A percentile compares a stretch with the other conserved stretches of the same genome.
Evolutionary conservation across 2,888 invertebrate genomes (phyloP).

Genomic region (Ditylenchus weischeri): DNA sequence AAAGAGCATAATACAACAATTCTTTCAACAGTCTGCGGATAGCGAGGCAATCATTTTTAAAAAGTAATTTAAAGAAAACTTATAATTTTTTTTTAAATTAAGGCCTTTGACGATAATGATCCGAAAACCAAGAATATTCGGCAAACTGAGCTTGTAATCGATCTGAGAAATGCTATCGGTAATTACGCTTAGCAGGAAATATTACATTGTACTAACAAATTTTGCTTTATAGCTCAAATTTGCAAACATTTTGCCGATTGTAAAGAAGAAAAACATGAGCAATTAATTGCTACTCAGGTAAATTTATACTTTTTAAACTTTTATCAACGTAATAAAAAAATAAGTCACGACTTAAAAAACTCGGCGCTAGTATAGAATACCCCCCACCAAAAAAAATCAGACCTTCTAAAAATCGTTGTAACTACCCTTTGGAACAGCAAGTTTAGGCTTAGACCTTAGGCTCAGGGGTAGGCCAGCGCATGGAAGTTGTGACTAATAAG

Average conservation of each 20-base stretch:
- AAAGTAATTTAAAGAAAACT: too few relatives aligned
- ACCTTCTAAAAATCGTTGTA: too few relatives aligned
- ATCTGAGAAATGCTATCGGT: slow-evolving; percentile 83
- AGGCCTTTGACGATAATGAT: slow-evolving; percentile 36
- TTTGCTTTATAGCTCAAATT: slow-evolving; percentile 71
- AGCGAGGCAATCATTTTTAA: neutral
- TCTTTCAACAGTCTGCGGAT: slow-evolving; percentile 41
- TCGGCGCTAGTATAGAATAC: too few relatives aligned
- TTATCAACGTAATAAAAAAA: too few relatives aligned
- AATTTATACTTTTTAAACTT: slow-evolving; percentile 11
- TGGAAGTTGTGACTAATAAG: too few relatives aligned
- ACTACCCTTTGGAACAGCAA: too few relatives aligned
- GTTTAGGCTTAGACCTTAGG: too few relatives aligned
- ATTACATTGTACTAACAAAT: too few relatives aligned
- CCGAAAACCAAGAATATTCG: slow-evolving; percentile 84
- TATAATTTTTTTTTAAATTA: neutral
- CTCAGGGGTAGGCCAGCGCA: too few relatives aligned
- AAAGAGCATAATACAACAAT: slow-evolving; percentile 71
- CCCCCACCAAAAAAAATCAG: too few relatives aligned
- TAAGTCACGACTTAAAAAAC: too few relatives aligned
- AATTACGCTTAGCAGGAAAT: too few relatives aligned
- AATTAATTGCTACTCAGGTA: slow-evolving; percentile 33
- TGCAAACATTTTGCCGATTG: slow-evolving; percentile 89
- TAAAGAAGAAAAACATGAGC: slow-evolving; percentile 67
- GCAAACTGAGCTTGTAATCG: slow-evolving; percentile 96